Evolutionary conservation across 2,113 vertebrate species (phyloP), one percentile per base, ranked within the genome.

Genomic region (Cyanoramphus novaezelandiae): DNA sequence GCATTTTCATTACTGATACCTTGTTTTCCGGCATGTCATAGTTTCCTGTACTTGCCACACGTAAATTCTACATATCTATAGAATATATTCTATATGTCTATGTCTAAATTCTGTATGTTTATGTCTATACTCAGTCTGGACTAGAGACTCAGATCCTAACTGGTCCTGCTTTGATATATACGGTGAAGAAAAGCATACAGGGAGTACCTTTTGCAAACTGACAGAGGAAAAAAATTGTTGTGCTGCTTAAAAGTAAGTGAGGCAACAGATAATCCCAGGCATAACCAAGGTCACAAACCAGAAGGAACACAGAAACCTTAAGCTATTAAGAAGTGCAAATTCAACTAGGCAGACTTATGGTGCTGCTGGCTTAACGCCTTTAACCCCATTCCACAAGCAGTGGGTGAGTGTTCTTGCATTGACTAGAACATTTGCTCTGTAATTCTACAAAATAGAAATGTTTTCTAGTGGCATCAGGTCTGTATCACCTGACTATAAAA

Each of bases 221-320:
- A 55, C 1, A 1, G 18, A 86, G 7, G 11, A 20, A 79, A 59
- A 77, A 21, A 11, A 23, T 2, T 0, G 2, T 29, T 31, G 2
- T 39, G 31, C 19, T 63, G 63, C n/a, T 79, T 50, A 27, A 78
- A 53, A 63, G 13, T 6, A 49, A 82, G 10, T 7, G 20, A 79
- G 17, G 52, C 23, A n/a, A 14, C 55, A 78, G 50, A 43, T 27
- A 44, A 86, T 75, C 50, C 20, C 62, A 75, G 37, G 8, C 17
- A 52, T 23, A 62, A 83, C 23, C 10, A 35, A 47, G 14, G 75
- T 47, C 37, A 63, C 31, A 46, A 82, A 55, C 17, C 19, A 60
- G 44, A 79, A 81, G 29, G 17, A 88, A 53, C 16, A 44, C 31
- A 83, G 27, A 49, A 25, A 68, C 4, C 17, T 65, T 17, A 76